Conservation (phyloP, 2,113 vertebrate genomes). For the Delphinapterus leucas region DNA sequence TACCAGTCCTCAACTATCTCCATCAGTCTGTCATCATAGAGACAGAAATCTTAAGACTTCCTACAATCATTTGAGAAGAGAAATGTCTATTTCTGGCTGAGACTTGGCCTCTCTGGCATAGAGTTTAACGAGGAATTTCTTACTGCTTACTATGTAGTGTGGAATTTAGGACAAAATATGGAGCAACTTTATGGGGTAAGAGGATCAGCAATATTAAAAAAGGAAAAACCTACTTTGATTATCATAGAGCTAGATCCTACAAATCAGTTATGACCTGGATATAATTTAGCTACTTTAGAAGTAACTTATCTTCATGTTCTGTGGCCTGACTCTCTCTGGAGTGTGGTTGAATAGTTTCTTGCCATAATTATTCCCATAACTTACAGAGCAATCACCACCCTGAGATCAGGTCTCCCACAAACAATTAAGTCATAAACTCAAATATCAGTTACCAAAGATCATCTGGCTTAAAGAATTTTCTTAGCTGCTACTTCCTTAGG, state of each 20-base stretch:
- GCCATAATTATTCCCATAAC: not conserved
- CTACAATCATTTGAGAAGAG: conserved; percentile 46
- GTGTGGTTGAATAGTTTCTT: not conserved
- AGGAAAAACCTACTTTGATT: conserved; percentile 11
- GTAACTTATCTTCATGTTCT: not conserved
- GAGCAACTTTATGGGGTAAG: not conserved
- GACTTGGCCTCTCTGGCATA: not conserved
- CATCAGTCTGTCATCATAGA: conserved; percentile 49
- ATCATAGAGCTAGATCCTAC: not conserved
- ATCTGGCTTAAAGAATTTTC: conserved; percentile 1
- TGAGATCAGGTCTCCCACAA: not conserved
- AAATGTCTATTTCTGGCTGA: conserved; percentile 64
- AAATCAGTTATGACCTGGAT: not conserved
- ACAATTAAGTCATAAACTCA: conserved; percentile 48
- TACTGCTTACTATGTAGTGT: conserved; percentile 12
- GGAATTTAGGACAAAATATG: conserved; percentile 46
- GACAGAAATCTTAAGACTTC: conserved; percentile 56
- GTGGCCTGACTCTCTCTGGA: not conserved
- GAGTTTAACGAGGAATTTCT: conserved; percentile 44
- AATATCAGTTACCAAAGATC: conserved; percentile 11
- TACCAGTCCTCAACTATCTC: conserved; percentile 10
- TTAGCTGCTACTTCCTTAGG: conserved; percentile 4
- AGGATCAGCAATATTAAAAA: conserved; percentile 28
- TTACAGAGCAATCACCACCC: not conserved
- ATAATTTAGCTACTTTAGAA: not conserved